Evolutionary conservation across 2,888 invertebrate species (phyloP).

Genomic region (Oscheius myriophilus): DNA sequence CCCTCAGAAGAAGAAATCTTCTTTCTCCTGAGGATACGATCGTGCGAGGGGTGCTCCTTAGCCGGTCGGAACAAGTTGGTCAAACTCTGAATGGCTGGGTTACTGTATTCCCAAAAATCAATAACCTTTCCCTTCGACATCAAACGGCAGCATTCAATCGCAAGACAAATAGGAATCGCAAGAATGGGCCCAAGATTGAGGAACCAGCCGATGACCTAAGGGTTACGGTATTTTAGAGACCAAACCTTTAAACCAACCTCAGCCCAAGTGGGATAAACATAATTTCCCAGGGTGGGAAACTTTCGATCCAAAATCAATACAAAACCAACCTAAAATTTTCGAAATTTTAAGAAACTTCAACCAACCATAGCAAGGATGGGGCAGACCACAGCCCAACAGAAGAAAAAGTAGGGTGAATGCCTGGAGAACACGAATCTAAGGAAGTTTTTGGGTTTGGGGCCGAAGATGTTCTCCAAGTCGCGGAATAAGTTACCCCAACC

Average conservation of each 20-base stretch:
- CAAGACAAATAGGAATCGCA: constrained; percentile 22
- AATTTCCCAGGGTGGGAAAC: not conserved
- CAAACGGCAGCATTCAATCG: not conserved
- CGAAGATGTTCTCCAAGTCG: constrained; percentile 24
- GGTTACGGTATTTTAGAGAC: too few relatives aligned
- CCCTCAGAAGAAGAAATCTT: not conserved
- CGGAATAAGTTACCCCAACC: constrained; percentile 3
- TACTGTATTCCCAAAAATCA: not conserved
- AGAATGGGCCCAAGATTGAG: constrained; percentile 8
- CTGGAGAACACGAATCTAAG: not conserved
- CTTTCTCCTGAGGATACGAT: constrained; percentile 10
- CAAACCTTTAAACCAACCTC: too few relatives aligned
- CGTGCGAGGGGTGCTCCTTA: constrained; percentile 13
- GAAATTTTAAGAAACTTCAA: too few relatives aligned
- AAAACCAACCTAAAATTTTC: too few relatives aligned
- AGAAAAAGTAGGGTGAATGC: constrained; percentile 7
- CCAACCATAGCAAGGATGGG: constrained; percentile 3
- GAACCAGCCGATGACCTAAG: constrained; percentile 19
- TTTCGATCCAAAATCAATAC: not conserved
- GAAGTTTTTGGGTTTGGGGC: not conserved
- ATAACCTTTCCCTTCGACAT: not conserved
- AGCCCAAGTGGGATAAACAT: too few relatives aligned
- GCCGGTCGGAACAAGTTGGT: constrained; percentile 6
- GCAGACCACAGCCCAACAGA: not conserved
- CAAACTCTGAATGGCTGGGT: not conserved